Percentiles rank a stretch among this genome's conserved stretches.
Conservation (phyloP, 2,797 vertebrate genomes). For the Capromys pilorides region DNA sequence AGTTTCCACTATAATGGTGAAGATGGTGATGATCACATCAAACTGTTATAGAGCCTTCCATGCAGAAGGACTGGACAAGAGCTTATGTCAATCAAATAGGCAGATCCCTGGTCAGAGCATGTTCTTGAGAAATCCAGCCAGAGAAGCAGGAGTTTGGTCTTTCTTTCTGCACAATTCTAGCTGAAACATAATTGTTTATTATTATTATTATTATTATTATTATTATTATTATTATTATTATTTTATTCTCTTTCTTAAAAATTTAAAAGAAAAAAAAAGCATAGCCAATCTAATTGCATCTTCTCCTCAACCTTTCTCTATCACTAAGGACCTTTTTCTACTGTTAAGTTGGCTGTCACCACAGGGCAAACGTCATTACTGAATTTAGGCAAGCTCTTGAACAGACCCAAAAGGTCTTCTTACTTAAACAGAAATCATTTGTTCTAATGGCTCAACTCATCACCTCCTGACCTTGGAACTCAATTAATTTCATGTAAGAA, state of each 20-base stretch:
- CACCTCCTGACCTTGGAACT: constrained; percentile 82
- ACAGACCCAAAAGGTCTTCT: constrained; percentile 84
- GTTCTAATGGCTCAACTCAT: constrained; percentile 82
- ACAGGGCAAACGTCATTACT: constrained; percentile 82
- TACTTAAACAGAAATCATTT: constrained; percentile 85
- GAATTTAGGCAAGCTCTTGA: constrained; percentile 83
- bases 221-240: too few species aligned
- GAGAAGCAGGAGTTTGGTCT: constrained; percentile 47
- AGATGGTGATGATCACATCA: background rate
- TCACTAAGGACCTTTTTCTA: constrained; percentile 69
- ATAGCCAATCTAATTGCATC: constrained; percentile 63
- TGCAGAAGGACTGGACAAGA: background rate
- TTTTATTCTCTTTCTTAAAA: too few species aligned
- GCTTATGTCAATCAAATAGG: background rate
- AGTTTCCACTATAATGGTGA: background rate
- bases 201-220: too few species aligned
- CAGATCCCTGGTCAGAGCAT: background rate
- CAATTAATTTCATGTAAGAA: constrained; percentile 86
- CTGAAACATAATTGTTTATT: constrained; percentile 36
- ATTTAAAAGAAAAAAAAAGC: background rate
- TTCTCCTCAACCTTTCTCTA: constrained; percentile 62
- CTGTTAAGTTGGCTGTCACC: constrained; percentile 82
- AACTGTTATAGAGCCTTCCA: background rate
- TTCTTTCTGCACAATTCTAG: constrained; percentile 67
- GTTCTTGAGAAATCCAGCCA: background rate